These are phyloP conservation scores for Poecilia latipinna DNA, from an alignment of 2,113 vertebrate genomes.

Conservation along the genomic window DNA sequence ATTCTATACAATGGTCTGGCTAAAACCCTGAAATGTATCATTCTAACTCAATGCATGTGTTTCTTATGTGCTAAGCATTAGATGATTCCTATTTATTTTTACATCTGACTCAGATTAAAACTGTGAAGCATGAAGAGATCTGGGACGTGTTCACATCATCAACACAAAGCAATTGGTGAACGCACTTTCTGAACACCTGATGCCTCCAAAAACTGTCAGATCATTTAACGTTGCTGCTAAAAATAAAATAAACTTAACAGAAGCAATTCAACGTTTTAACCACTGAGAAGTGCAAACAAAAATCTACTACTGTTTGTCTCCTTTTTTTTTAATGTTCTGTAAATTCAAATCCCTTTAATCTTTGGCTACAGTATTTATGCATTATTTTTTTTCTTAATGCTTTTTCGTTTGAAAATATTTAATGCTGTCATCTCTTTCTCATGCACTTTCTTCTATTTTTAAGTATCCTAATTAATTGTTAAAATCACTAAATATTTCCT, in stretches of 20 bases:
- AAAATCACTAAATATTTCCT: not conserved
- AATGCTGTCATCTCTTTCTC: not conserved
- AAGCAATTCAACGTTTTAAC: too few relatives aligned
- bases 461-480: too few relatives aligned
- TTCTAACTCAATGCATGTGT: too few relatives aligned
- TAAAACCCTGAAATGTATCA: too few relatives aligned
- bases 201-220: not conserved
- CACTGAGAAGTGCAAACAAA: too few relatives aligned
- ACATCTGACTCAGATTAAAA: not conserved
- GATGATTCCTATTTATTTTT: not conserved
- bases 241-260: too few relatives aligned
- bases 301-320: too few relatives aligned
- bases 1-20: too few relatives aligned
- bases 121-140: not conserved
- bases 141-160: not conserved
- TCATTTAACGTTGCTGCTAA: not conserved
- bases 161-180: not conserved
- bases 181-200: not conserved
- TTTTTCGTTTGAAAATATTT: not conserved
- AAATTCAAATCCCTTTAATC: too few relatives aligned
- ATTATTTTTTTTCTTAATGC: not conserved
- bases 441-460: not conserved
- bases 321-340: too few relatives aligned
- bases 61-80: not conserved
- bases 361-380: too few relatives aligned